Evolutionary conservation across 2,113 vertebrate species (phyloP), one percentile per base, ranked within the genome.

Genomic region (Gavialis gangeticus): DNA sequence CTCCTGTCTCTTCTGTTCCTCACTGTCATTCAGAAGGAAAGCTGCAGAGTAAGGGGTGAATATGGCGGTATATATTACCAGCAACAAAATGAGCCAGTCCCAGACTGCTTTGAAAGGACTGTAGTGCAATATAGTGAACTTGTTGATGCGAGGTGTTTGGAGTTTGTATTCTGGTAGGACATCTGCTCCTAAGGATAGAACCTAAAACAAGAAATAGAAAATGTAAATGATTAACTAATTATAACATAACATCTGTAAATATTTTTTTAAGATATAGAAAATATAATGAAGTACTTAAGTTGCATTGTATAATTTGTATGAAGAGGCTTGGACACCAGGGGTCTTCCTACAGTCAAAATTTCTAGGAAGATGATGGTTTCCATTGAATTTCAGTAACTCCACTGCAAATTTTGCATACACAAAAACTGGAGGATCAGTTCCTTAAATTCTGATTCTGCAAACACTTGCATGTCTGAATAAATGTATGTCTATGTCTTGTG

Each of bases 81-180:
- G 92, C 77, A 99, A 97, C 87, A 99, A 97, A 94, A 99, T 99
- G 11, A 99, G 98, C 99, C 99, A 99, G 96, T 99, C 99, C 99
- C 99, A 99, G 87, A 99, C 99, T 0, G 99, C 99, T 95, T 99
- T 99, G 97, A 99, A 99, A 28, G 99, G 99, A 92, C 99, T 99
- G 91, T 99, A 99, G 98, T 99, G 99, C 95, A 99, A 98, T 95
- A 99, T 99, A 85, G 99, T 99, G 98, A 99, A 99, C 98, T 99
- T 99, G 97, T 99, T 99, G 91, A 99, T 99, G 92, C 99, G 99
- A 21, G 99, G 97, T 1, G 99, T 99, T 98, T 99, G 99, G n/a
- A 99, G 98, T 97, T 99, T 99, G 92, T 99, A 99, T 97, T 99
- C 99, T 7, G 99, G 99, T 69, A 99, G 97, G 93, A 99, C 99